Base-by-base conservation (phyloP, 2,888 invertebrate species). In the Seira ritae region DNA sequence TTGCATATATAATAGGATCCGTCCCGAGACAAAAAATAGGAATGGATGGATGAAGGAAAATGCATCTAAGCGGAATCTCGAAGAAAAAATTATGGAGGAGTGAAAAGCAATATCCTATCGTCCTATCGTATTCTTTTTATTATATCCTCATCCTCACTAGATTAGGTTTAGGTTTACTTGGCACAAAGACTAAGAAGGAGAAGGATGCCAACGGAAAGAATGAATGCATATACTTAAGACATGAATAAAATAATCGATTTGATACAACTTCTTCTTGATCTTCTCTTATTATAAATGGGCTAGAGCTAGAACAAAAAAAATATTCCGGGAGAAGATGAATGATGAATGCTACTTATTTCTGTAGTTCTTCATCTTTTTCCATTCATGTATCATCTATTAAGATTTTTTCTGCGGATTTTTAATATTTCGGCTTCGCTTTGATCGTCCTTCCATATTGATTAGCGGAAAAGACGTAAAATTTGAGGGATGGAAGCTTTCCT, bases 231-330 rank as follows among this genome's bases (percentile, higher is more conserved):
- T n/a, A n/a, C n/a, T n/a, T 60, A 72, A 60, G 72, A 72, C 60
- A 72, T 72, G 60, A 72, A 71, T 71, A 71, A 71, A n/a, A 72
- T 72, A 72, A 72, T 72, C 72, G 72, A 72, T 72, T 72, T 15
- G 50, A 50, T 50, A 50, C 50, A 8, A 12, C 50, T 50, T 15
- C 50, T n/a, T n/a, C 31, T 8, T 8, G 8, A 31, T 8, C 12
- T 8, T 50, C 15, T 50, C 12, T 50, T 50, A 50, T 50, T 15
- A 50, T 50, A 50, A 50, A 8, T 2, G 3, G 3, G 50, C 6
- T 12, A 1, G 50, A 50, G 15, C 15, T n/a, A n/a, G n/a, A n/a
- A n/a, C 50, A 50, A 50, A 50, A 50, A 50, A 12, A 50, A 15
- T 8, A 50, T 8, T 15, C 17, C 2, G 17, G 50, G 12, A 50